These are phyloP conservation scores for Thereva nobilitata DNA, from an alignment of 2,888 invertebrate genomes.

Conservation along the genomic window DNA sequence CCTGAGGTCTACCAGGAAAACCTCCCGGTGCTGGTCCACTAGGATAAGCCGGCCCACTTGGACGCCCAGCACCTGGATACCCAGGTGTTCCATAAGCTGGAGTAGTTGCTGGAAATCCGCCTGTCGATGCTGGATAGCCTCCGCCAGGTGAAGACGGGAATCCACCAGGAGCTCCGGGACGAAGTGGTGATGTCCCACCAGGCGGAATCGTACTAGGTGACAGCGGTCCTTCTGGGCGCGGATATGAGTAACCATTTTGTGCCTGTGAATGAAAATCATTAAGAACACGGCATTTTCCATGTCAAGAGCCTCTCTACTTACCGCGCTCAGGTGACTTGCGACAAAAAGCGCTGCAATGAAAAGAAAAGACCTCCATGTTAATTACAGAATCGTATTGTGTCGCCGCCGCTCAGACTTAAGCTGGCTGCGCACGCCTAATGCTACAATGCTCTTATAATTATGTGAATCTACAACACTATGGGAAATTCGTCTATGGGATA, in stretches of 20 bases:
- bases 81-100: constrained; percentile 43
- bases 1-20: constrained; percentile 42
- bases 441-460: constrained; percentile 26
- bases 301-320: constrained; percentile 43
- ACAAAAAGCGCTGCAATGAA: constrained; percentile 47
- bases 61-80: constrained; percentile 46
- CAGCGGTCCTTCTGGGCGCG: constrained; percentile 69
- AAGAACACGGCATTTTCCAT: not conserved
- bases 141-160: constrained; percentile 39
- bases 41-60: constrained; percentile 46
- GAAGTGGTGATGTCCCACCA: constrained; percentile 44
- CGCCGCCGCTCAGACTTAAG: not conserved
- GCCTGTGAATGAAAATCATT: constrained; percentile 57
- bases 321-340: constrained; percentile 47
- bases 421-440: not conserved
- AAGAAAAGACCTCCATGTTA: constrained; percentile 28
- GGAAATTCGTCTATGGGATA: constrained; percentile 23
- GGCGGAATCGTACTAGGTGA: constrained; percentile 44
- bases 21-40: constrained; percentile 41
- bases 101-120: constrained; percentile 48
- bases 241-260: constrained; percentile 77
- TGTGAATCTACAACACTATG: constrained; percentile 18
- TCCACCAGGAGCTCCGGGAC: constrained; percentile 46
- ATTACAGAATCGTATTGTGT: constrained; percentile 5
- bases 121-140: constrained; percentile 45